phyloP scores from a whole-genome alignment of 2,888 invertebrate species.

The Aporophyla lueneburgensis region DNA sequence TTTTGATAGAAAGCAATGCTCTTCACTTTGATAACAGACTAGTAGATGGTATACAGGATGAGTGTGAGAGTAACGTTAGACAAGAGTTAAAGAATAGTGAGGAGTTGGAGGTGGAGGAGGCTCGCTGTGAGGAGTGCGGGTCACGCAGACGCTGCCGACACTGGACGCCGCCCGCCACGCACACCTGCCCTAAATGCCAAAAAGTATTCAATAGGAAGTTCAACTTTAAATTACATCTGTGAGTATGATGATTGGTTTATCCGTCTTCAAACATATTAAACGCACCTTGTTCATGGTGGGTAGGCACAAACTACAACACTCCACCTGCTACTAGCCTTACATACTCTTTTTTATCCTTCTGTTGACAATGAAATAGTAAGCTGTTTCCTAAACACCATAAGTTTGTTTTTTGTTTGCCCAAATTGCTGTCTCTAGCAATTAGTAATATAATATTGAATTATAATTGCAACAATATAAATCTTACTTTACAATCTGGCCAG shows the following conservation, averaged over 20 bases:
- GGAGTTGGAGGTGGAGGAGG: slow-evolving; percentile 18
- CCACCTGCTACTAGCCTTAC: too few species aligned
- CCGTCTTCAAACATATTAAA: too few species aligned
- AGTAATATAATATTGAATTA: not conserved
- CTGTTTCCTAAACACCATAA: not conserved
- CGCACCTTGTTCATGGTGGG: too few species aligned
- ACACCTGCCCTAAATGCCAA: slow-evolving; percentile 75
- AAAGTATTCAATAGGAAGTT: slow-evolving; percentile 80
- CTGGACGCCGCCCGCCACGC: slow-evolving; percentile 68
- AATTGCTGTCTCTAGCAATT: not conserved
- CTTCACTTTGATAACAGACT: slow-evolving; percentile 22
- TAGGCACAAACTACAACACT: too few species aligned
- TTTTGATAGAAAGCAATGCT: slow-evolving; percentile 14
- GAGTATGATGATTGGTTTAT: slow-evolving; percentile 14
- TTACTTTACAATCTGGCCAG: not conserved
- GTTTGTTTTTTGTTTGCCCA: not conserved
- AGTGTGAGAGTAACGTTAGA: slow-evolving; percentile 23
- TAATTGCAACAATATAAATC: not conserved
- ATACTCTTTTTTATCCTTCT: too few species aligned
- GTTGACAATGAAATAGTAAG: not conserved
- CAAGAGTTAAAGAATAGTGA: slow-evolving; percentile 37
- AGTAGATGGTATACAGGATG: slow-evolving; percentile 32
- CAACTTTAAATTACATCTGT: slow-evolving; percentile 75
- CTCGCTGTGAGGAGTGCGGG: slow-evolving; percentile 71
- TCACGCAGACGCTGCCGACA: slow-evolving; percentile 74